These are phyloP conservation scores for Burhinus bistriatus DNA, from an alignment of 2,113 vertebrate genomes.

Conservation along the genomic window DNA sequence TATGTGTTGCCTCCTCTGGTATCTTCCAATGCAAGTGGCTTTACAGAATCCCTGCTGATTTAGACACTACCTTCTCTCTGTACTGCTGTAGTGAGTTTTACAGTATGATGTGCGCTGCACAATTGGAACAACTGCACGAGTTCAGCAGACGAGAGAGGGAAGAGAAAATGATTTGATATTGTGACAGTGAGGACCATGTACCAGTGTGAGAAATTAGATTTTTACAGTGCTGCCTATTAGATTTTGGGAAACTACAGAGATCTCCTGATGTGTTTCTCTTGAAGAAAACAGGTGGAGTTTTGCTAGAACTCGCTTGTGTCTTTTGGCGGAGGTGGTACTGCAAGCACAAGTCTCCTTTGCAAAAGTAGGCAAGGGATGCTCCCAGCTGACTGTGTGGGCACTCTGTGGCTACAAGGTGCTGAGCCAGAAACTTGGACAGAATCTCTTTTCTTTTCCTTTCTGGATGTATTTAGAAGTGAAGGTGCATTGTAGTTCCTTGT, in stretches of 20 bases:
- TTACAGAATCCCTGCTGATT: background rate
- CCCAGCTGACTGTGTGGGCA: background rate
- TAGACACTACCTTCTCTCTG: background rate
- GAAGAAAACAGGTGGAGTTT: background rate
- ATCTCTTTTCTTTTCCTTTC: background rate
- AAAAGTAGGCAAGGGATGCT: background rate
- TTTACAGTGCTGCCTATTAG: background rate
- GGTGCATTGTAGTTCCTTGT: background rate
- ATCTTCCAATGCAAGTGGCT: conserved; percentile 24
- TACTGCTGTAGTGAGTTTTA: background rate
- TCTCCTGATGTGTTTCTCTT: background rate
- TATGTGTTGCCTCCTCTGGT: background rate
- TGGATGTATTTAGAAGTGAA: background rate
- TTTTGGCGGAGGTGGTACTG: background rate
- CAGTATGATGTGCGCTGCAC: background rate
- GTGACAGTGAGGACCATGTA: background rate
- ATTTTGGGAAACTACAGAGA: background rate
- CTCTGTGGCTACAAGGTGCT: background rate
- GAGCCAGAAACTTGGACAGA: background rate
- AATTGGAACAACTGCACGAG: background rate
- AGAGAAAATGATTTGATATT: background rate
- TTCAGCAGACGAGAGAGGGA: background rate
- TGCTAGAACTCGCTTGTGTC: background rate
- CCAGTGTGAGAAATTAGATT: background rate
- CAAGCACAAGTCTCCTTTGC: background rate